These are phyloP conservation scores for Epizoanthus illoricatus DNA, from an alignment of 92 coral and sea anemone genomes.

Conservation along the genomic window DNA sequence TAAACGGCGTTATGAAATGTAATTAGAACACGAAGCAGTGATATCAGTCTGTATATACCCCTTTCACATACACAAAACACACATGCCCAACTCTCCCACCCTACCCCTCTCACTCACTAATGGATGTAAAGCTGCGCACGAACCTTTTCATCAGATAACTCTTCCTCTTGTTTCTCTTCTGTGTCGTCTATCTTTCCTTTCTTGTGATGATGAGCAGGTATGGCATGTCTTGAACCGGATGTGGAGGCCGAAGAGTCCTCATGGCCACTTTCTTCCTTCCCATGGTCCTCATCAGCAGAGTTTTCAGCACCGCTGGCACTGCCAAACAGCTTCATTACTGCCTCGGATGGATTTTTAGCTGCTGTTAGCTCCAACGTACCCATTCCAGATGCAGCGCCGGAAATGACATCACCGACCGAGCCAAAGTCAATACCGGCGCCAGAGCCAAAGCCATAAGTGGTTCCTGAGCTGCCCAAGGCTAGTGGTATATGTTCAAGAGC, in stretches of 20 bases:
- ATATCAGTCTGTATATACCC: no score
- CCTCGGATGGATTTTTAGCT: conserved; percentile 72
- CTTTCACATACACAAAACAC: no score
- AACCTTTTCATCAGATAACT: conserved; percentile 6
- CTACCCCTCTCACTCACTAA: no score
- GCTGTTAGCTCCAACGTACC: conserved; percentile 82
- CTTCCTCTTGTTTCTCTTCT: conserved; percentile 13
- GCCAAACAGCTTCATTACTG: conserved; percentile 59
- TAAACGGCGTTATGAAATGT: no score
- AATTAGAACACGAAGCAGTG: no score
- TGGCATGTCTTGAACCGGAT: conserved; percentile 18
- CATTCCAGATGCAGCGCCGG: conserved; percentile 67
- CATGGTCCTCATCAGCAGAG: conserved; percentile 36
- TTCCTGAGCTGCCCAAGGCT: conserved; percentile 61
- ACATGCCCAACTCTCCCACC: no score
- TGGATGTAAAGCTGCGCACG: background rate
- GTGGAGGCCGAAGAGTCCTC: conserved; percentile 7
- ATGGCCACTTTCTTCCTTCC: conserved; percentile 16
- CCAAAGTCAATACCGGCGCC: conserved; percentile 69
- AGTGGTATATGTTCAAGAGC: conserved; percentile 62
- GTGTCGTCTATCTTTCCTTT: conserved; percentile 16
- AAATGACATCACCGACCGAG: conserved; percentile 59
- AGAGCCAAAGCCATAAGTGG: conserved; percentile 65
- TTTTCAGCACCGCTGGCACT: conserved; percentile 46
- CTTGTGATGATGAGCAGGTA: conserved; percentile 26